Percentiles rank a stretch among this genome's conserved stretches.
phyloP scores from a whole-genome alignment of 2,113 vertebrate species.

The Prunella fulvescens region DNA sequence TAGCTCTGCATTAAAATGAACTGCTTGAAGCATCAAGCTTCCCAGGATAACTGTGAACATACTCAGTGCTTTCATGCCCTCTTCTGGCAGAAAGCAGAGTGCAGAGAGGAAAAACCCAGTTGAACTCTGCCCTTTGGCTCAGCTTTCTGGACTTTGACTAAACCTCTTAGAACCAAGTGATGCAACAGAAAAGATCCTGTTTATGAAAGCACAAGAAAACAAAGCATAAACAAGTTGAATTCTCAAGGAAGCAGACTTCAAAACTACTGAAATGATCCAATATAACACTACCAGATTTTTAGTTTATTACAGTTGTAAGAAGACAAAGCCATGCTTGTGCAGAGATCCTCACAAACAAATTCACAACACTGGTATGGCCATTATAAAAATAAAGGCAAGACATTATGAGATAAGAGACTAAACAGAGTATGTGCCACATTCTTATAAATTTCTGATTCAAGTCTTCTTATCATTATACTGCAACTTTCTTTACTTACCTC shows the following conservation, averaged over 20 bases:
- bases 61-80: constrained; percentile 8
- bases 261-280: background rate
- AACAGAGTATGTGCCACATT: background rate
- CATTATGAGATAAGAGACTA: background rate
- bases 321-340: background rate
- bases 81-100: constrained; percentile 2
- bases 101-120: background rate
- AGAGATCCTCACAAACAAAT: background rate
- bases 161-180: background rate
- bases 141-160: background rate
- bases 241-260: background rate
- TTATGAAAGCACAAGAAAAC: background rate
- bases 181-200: background rate
- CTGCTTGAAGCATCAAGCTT: background rate
- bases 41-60: background rate
- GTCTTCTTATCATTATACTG: background rate
- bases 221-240: background rate
- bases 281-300: background rate
- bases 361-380: background rate
- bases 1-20: background rate
- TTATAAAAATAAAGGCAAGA: background rate
- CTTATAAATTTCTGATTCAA: background rate
- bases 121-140: background rate
- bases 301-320: background rate
- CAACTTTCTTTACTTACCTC: constrained; percentile 81